Base-by-base conservation (phyloP, 2,113 vertebrate species). In the Oncorhynchus mykiss region DNA sequence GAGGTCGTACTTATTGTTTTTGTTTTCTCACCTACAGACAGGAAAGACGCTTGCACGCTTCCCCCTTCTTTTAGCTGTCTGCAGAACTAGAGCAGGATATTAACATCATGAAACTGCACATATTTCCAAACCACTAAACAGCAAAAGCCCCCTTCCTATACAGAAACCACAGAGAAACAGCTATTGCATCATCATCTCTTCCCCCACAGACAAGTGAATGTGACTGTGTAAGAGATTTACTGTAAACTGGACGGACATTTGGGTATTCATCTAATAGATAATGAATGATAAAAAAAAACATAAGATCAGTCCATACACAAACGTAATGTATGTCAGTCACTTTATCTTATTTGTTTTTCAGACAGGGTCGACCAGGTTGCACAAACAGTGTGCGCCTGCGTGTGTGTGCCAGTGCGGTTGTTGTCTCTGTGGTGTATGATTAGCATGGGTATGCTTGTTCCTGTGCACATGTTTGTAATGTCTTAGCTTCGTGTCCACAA, bases 181-280 rank as follows among this genome's bases (percentile, higher is more conserved):
- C 51, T 5, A 29, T 2, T 71, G 69, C 67, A 62, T 87, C 85
- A 87, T 73, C 74, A 72, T 18, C 22, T 75, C 78, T 86, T 87
- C 78, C 82, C 78, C 31, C 74, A 22, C 51, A 60, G 48, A 67
- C 31, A 4, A 3, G 18, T 2, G 7, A 25, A 75, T 87, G 7
- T 85, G 11, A 18, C 1, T 22, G n/a, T 62, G n/a, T 22, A 62
- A 22, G 2, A 9, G 16, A 24, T 62, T 13, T 62, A 62, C 20
- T 62, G 18, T 62, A 22, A 8, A 8, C 4, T 62, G 16, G 59
- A 11, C 7, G 2, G 7, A 24, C 13, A 13, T 62, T 6, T 62
- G 20, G 1, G 8, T 8, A 24, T 62, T 9, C 1, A 62, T 62
- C 59, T 62, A 22, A 57, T 57, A 57, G 4, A 57, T 18, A 22